Conservation (phyloP, 2,113 vertebrate species). For the Pomatostomus ruficeps region DNA sequence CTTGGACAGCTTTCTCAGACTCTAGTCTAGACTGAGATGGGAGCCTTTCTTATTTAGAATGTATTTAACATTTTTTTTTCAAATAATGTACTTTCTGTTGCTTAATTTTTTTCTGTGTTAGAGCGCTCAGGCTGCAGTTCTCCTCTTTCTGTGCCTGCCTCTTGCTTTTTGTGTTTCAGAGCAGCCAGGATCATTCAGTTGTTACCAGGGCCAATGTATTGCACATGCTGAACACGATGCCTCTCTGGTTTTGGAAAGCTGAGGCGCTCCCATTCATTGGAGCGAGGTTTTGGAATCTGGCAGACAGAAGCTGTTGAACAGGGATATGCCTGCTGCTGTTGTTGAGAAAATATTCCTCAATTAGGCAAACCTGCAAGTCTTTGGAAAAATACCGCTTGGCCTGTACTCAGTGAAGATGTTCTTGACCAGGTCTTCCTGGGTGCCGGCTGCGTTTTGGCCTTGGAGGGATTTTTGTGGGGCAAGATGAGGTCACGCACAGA, state of each 20-base stretch:
- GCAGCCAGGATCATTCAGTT: neutral
- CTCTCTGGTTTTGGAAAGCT: neutral
- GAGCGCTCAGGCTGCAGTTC: neutral
- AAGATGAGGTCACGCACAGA: neutral
- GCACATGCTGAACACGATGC: neutral
- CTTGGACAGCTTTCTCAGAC: neutral
- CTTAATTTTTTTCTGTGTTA: neutral
- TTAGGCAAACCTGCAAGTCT: neutral
- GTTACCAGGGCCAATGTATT: neutral
- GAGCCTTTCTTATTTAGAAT: neutral
- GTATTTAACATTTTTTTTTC: neutral
- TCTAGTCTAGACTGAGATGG: neutral
- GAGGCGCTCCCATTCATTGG: neutral
- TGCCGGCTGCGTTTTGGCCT: neutral
- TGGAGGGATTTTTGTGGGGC: neutral
- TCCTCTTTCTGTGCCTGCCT: neutral
- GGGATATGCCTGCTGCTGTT: neutral
- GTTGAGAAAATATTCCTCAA: neutral
- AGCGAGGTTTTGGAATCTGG: neutral
- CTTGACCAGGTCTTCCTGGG: neutral
- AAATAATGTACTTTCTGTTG: neutral
- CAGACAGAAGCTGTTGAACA: neutral
- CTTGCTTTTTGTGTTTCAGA: neutral
- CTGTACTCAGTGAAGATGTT: neutral
- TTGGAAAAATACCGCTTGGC: neutral